These are phyloP conservation scores for Lacerta bilineata DNA, from an alignment of 2,797 vertebrate genomes.

Conservation along the genomic window DNA sequence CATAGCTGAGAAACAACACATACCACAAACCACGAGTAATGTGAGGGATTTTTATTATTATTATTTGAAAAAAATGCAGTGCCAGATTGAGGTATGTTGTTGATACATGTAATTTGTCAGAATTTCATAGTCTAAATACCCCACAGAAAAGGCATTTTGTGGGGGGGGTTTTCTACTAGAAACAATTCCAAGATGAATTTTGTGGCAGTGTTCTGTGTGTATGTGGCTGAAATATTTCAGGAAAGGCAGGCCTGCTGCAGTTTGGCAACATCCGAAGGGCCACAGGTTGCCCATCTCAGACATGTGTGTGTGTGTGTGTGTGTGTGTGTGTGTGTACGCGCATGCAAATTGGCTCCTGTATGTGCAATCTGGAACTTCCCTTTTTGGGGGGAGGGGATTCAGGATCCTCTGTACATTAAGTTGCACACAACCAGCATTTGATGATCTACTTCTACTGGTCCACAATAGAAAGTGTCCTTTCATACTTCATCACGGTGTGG, in stretches of 20 bases:
- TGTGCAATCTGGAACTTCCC: not conserved
- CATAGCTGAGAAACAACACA: constrained; percentile 40
- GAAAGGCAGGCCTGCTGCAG: not conserved
- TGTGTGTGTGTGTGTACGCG: too few relatives aligned
- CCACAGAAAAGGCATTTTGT: constrained; percentile 79
- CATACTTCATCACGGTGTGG: too few relatives aligned
- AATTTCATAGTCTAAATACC: constrained; percentile 71
- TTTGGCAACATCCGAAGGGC: too few relatives aligned
- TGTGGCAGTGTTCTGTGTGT: constrained; percentile 74
- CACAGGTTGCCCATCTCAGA: too few relatives aligned
- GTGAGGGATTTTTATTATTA: not conserved
- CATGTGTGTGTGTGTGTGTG: not conserved
- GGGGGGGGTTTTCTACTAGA: constrained; percentile 81
- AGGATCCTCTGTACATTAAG: not conserved
- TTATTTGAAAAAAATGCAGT: constrained; percentile 23
- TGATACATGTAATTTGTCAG: constrained; percentile 76
- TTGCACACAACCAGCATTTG: too few relatives aligned
- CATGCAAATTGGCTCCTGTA: not conserved
- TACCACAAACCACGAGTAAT: constrained; percentile 52
- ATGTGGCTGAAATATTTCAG: constrained; percentile 69
- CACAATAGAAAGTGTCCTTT: too few relatives aligned
- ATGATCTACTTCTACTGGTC: too few relatives aligned
- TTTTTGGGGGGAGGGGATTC: not conserved
- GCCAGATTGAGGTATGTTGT: constrained; percentile 63
- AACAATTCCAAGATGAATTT: constrained; percentile 73